phyloP scores from a whole-genome alignment of 2,888 invertebrate species.

The Pherbina coryleti region DNA sequence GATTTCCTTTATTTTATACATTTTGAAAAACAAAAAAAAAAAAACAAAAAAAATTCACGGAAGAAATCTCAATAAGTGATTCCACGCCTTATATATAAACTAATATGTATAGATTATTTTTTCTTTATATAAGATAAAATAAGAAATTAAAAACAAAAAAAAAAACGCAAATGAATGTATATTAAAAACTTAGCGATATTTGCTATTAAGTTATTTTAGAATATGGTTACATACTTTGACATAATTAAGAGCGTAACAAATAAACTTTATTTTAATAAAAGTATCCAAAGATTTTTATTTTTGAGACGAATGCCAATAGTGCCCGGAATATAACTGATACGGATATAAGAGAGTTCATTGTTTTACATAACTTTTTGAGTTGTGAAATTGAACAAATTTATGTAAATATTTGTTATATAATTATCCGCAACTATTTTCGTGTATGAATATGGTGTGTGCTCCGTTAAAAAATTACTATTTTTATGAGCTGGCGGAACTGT shows the following conservation, averaged over 20 bases:
- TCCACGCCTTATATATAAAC: slow-evolving; percentile 27
- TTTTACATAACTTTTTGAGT: too few species aligned
- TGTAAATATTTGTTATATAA: too few species aligned
- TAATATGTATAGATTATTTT: slow-evolving; percentile 7
- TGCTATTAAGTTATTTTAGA: slow-evolving; percentile 2
- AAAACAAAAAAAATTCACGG: neutral
- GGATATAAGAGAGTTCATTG: neutral
- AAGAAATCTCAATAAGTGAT: slow-evolving; percentile 29
- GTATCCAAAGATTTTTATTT: neutral
- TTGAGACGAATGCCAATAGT: too few species aligned
- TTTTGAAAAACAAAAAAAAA: neutral
- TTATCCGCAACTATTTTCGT: too few species aligned
- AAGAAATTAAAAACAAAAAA: neutral
- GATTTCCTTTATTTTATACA: neutral
- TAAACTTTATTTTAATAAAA: slow-evolving; percentile 23
- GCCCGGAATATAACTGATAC: neutral
- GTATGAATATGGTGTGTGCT: too few species aligned
- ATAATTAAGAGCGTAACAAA: slow-evolving; percentile 14
- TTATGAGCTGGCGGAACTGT: too few species aligned
- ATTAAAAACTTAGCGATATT: neutral
- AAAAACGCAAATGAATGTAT: neutral
- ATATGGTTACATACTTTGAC: slow-evolving; percentile 11
- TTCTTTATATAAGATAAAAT: slow-evolving; percentile 8
- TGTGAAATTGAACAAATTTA: too few species aligned
- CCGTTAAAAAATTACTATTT: too few species aligned